phyloP scores from a whole-genome alignment of 2,888 invertebrate genomes.

The Nasonovia ribisnigri region DNA sequence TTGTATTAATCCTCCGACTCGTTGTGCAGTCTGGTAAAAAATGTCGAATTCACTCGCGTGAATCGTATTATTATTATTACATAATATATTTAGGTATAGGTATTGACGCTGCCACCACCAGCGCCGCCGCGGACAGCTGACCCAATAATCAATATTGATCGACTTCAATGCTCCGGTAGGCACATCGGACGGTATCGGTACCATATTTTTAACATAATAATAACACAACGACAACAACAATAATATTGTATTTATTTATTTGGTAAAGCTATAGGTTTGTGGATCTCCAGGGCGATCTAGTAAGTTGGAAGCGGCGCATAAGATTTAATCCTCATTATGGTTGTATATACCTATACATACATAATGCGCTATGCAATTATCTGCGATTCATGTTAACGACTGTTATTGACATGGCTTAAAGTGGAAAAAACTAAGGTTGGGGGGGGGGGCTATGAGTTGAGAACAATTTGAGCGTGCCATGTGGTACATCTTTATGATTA shows the following conservation, averaged over 20 bases:
- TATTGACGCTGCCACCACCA: background rate
- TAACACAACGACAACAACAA: background rate
- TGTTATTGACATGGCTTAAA: background rate
- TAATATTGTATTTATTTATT: background rate
- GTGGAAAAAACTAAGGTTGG: background rate
- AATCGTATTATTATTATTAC: background rate
- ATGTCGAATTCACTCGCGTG: background rate
- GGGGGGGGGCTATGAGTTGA: background rate
- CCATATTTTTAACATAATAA: background rate
- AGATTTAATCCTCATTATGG: too few relatives aligned
- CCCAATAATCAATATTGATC: background rate
- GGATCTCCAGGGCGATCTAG: background rate
- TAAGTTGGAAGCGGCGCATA: background rate
- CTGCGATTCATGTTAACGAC: background rate
- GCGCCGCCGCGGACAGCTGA: accelerated
- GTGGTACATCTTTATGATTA: background rate
- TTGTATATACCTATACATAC: background rate
- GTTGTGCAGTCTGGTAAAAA: background rate
- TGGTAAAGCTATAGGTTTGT: background rate
- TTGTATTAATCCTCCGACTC: background rate
- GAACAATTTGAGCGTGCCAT: background rate
- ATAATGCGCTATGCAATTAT: background rate
- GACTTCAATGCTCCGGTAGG: background rate
- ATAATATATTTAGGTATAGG: background rate
- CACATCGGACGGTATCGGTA: background rate